These are phyloP conservation scores for Brotula barbata DNA, from an alignment of 2,797 vertebrate genomes.

Conservation along the genomic window DNA sequence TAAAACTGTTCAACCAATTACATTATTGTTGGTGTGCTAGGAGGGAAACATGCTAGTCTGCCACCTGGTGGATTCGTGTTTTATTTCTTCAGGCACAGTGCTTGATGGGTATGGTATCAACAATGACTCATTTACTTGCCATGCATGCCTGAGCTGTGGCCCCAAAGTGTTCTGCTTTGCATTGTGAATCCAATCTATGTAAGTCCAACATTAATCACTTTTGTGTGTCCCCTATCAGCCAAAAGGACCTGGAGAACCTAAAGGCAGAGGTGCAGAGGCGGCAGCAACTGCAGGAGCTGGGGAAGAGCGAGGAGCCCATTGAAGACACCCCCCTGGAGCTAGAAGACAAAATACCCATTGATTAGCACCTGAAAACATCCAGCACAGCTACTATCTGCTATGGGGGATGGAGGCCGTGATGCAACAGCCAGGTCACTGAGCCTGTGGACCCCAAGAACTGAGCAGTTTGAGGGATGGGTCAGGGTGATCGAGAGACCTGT, in stretches of 20 bases:
- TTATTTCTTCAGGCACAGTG: too few relatives aligned
- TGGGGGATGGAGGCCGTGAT: conserved; percentile 56
- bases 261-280: conserved; percentile 96
- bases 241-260: conserved; percentile 97
- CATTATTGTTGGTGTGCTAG: too few relatives aligned
- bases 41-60: too few relatives aligned
- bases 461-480: conserved; percentile 60
- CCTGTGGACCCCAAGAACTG: conserved; percentile 69
- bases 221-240: conserved; percentile 73
- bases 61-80: too few relatives aligned
- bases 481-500: conserved; percentile 55
- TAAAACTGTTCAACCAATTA: too few relatives aligned
- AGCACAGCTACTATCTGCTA: conserved; percentile 62
- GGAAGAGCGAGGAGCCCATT: conserved; percentile 77
- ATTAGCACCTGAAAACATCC: conserved; percentile 67
- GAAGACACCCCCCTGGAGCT: conserved; percentile 74
- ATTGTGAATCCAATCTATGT: background rate
- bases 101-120: too few relatives aligned
- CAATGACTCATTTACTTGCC: too few relatives aligned
- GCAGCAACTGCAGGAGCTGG: conserved; percentile 91
- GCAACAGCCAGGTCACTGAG: conserved; percentile 69
- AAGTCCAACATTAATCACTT: background rate
- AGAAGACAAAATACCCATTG: conserved; percentile 81
- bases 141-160: too few relatives aligned
- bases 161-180: background rate